Evolutionary conservation across 2,113 vertebrate genomes (phyloP), one percentile per base, ranked within the genome.

Genomic region (Triplophysa tibetana): DNA sequence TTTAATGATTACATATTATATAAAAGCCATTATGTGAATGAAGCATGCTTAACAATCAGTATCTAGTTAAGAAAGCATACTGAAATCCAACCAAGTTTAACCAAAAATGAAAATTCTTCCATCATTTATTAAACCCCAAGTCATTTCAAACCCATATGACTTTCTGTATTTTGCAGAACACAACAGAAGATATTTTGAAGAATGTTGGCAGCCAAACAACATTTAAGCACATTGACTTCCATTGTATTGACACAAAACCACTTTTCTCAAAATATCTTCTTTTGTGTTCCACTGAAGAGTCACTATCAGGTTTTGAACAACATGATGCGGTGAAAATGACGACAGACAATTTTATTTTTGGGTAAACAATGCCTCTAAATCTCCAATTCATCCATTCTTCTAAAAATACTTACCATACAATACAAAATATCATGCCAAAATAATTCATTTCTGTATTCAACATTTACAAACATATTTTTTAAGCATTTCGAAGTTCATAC

Each of bases 1-100:
- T 74, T 74, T 24, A 43, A 43, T 41, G 54, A 73, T 60, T 16
- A 73, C 29, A 58, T 70, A 38, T 72, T 14, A 56, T 29, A 72
- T 21, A 56, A 24, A 26, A 72, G 52, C 29, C 29, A 38, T 38
- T 33, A 70, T 38, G 11, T 56, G 54, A 24, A 0, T 14, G 38
- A 70, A 56, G 69, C 50, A 54, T 50, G 45, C 24, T 70, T 19
- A 50, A 52, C 48, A 19, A 52, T 8, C 8, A 5, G 13, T 2
- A 14, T 38, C 6, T 67, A 26, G 66, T 26, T 69, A 69, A 23
- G 19, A 68, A 69, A 69, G 67, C 67, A 11, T 3, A 70, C 17
- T 26, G 9, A 56, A 56, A 10, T 3, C 48, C 33, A 38, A 38
- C 48, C 33, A 38, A 38, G 33, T 38, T 38, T 7, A 3, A 4